Evolutionary conservation across 2,888 invertebrate species (phyloP).

Genomic region (Cantharis rustica): DNA sequence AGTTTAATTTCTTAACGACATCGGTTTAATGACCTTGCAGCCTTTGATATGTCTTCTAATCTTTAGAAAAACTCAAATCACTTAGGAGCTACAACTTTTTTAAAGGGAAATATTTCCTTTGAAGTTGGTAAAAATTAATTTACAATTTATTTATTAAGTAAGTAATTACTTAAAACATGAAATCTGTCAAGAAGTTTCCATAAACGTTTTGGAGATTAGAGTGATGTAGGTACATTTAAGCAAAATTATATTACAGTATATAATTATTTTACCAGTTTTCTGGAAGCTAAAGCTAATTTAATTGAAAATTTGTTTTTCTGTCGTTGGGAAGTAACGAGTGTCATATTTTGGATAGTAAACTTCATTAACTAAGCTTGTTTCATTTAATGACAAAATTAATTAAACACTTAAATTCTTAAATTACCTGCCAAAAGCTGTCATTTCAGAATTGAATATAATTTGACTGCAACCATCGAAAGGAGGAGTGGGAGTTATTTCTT

Average conservation of each 20-base stretch:
- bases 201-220: not conserved
- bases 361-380: not conserved
- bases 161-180: not conserved
- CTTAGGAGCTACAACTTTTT: not conserved
- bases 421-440: too few relatives aligned
- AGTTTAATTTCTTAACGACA: too few relatives aligned
- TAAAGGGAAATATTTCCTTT: not conserved
- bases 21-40: not conserved
- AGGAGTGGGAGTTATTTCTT: not conserved
- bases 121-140: not conserved
- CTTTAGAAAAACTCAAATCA: not conserved
- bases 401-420: too few relatives aligned
- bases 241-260: not conserved
- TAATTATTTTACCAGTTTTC: not conserved
- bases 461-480: too few relatives aligned
- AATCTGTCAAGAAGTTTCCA: not conserved
- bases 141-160: not conserved
- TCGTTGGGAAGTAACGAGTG: not conserved
- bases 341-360: not conserved
- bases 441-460: too few relatives aligned
- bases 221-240: not conserved
- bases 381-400: too few relatives aligned
- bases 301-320: not conserved
- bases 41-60: not conserved
- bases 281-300: not conserved